A percentile compares a stretch with the other conserved stretches of the same genome.
These are phyloP conservation scores for Scylla paramamosain DNA, from an alignment of 1,140 invertebrate genomes.

Conservation along the genomic window DNA sequence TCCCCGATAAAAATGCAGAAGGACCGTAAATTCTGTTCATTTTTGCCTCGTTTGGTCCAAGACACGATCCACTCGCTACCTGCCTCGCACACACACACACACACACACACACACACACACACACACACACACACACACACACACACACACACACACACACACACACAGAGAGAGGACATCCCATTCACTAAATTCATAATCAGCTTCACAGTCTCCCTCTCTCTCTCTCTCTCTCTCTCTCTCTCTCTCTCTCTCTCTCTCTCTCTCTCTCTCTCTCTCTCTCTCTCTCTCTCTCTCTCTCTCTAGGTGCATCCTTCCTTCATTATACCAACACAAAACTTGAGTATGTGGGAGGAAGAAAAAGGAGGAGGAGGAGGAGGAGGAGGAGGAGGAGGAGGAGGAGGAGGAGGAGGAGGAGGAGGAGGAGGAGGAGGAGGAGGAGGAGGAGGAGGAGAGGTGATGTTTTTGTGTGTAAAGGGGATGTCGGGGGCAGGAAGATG, in stretches of 20 bases:
- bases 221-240: too few relatives aligned
- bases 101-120: too few relatives aligned
- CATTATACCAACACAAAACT: not conserved
- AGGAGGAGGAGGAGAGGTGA: too few relatives aligned
- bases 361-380: not conserved
- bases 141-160: too few relatives aligned
- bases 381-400: slow-evolving; percentile 5
- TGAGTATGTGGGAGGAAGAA: not conserved
- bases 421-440: too few relatives aligned
- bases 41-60: slow-evolving; percentile 1
- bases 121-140: too few relatives aligned
- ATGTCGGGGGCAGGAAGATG: too few relatives aligned
- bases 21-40: not conserved
- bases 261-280: slow-evolving; percentile 3
- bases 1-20: not conserved
- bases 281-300: not conserved
- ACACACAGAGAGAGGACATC: too few relatives aligned
- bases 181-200: too few relatives aligned
- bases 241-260: slow-evolving; percentile 15
- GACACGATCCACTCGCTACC: not conserved
- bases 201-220: too few relatives aligned
- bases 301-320: not conserved
- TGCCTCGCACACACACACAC: too few relatives aligned
- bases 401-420: not conserved
- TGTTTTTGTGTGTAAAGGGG: too few relatives aligned